Percentiles rank a stretch among this genome's conserved stretches.
Evolutionary conservation across 2,797 vertebrate genomes (phyloP).

Genomic region (Peromyscus melanophrys): DNA sequence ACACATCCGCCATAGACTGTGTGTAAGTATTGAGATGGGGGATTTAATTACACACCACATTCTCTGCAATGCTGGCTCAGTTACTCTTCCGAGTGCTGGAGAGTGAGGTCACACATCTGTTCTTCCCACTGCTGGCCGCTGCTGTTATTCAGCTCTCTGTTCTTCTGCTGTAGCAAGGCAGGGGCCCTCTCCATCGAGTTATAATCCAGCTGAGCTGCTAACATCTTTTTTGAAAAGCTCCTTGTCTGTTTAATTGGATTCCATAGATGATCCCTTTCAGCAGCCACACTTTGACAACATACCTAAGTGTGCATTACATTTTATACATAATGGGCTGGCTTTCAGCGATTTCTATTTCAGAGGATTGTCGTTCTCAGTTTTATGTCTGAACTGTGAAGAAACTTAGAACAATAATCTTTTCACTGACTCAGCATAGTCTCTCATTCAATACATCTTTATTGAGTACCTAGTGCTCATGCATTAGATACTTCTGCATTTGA

Average conservation of each 20-base stretch:
- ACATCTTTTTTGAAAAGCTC: conserved; percentile 15
- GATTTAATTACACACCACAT: background rate
- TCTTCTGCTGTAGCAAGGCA: background rate
- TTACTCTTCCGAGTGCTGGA: background rate
- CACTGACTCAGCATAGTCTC: background rate
- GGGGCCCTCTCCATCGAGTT: background rate
- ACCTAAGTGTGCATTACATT: conserved; percentile 3
- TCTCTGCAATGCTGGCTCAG: background rate
- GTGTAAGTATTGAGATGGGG: background rate
- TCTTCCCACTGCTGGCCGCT: background rate
- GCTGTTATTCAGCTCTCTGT: background rate
- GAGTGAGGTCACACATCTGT: background rate
- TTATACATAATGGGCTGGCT: background rate
- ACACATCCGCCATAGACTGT: background rate
- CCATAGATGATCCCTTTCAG: conserved; percentile 11
- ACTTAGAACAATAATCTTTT: background rate
- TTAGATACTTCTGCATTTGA: background rate
- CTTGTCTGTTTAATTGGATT: conserved; percentile 60
- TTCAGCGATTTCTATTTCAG: conserved; percentile 42
- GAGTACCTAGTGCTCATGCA: background rate
- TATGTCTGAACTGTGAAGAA: conserved; percentile 28
- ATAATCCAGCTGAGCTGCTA: conserved; percentile 6
- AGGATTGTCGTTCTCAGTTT: background rate
- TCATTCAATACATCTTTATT: background rate
- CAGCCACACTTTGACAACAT: conserved; percentile 14